Conservation (phyloP, 2,113 vertebrate species). For the Solea solea region DNA sequence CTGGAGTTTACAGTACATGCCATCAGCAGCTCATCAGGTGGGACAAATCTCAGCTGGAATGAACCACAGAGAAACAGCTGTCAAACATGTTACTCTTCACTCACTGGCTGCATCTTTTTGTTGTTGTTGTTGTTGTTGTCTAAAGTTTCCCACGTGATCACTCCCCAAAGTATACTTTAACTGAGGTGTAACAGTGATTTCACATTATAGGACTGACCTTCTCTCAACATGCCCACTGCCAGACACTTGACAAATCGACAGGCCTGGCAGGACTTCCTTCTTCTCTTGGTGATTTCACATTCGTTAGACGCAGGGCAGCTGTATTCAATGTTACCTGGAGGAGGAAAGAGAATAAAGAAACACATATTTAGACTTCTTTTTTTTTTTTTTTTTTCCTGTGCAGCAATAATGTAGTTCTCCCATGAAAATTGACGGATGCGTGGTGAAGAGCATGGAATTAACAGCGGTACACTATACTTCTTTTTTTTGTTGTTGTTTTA, state of each 20-base stretch:
- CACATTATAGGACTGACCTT: conserved; percentile 69
- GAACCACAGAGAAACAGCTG: conserved; percentile 17
- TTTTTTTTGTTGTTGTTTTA: too few relatives aligned
- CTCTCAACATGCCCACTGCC: conserved; percentile 81
- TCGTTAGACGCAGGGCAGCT: conserved; percentile 80
- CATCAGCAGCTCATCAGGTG: conserved; percentile 32
- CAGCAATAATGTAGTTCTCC: background rate
- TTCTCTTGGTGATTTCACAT: conserved; percentile 83
- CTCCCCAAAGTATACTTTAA: conserved; percentile 22
- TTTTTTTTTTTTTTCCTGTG: background rate
- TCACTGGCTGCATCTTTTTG: background rate
- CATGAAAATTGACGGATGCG: too few relatives aligned
- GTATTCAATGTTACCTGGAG: conserved; percentile 82
- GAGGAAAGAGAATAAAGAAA: background rate
- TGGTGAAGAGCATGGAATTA: too few relatives aligned
- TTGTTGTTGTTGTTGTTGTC: background rate
- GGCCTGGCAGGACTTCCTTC: conserved; percentile 83
- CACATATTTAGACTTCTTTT: too few relatives aligned
- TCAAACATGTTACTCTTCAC: conserved; percentile 7
- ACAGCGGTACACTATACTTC: too few relatives aligned
- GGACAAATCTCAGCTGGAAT: conserved; percentile 36
- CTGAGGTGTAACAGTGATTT: conserved; percentile 15
- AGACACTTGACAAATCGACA: conserved; percentile 82
- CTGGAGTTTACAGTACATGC: conserved; percentile 27
- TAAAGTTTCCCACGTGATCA: background rate